Evolutionary conservation across 1,140 invertebrate species (phyloP), one percentile per base, ranked within the genome.

Genomic region (Brachionus rotundiformis): DNA sequence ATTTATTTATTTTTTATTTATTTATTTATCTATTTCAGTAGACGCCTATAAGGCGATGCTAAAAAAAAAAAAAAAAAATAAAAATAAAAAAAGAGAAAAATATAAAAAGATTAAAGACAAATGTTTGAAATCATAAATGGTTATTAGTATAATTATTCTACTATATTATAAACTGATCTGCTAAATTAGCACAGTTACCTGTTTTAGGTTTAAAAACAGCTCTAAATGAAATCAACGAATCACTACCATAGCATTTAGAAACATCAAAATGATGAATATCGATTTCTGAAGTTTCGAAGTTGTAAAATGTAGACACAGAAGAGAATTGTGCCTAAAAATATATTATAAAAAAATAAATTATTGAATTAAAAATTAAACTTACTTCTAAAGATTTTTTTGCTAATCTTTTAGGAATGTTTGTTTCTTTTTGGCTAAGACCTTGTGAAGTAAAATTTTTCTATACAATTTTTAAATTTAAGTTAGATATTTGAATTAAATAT

Each of bases 231-330:
- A 79, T 41, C 11, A 79, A 23, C 13, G 47, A 54, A 19, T 79
- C 29, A 31, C 36, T 16, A 16, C 13, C 33, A 39, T 59, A 79
- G 11, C 76, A 79, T n/a, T 79, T 33, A 11, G 31, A 25, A 6
- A 79, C 49, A 39, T 79, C 76, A 59, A 79, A 79, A 19, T 59
- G 6, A 19, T n/a, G 13, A 39, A 79, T 79, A 19, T 54, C 25
- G 5, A 41, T 33, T 16, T 59, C 59, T 29, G 31, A n/a, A 10
- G 47, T 79, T 59, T 79, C 59, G 31, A 79, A 79, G 13, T 79
- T 79, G 47, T 79, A 79, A 79, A 79, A 36, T 23, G 47, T 79
- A 10, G 76, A 79, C 5, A 73, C 23, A 2, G 68, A 73, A 44
- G 36, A 23, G 27, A 73, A 73, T 44, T 13, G 31, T 68, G 29